phyloP scores from a whole-genome alignment of 2,797 vertebrate genomes.

The Danio albolineatus region DNA sequence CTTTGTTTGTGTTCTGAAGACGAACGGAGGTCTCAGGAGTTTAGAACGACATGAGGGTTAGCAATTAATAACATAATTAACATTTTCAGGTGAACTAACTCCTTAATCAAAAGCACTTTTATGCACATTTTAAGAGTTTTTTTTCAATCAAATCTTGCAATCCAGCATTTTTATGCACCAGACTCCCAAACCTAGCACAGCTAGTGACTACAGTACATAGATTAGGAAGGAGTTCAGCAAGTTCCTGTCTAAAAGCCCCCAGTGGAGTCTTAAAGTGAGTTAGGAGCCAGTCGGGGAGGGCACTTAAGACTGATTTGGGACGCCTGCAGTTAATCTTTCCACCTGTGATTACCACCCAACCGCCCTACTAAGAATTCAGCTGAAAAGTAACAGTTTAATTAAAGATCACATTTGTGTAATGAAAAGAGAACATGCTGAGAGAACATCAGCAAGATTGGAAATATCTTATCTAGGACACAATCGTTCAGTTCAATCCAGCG shows the following conservation, averaged over 20 bases:
- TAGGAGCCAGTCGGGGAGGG: constrained; percentile 28
- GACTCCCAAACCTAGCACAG: too few relatives aligned
- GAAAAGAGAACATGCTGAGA: constrained; percentile 38
- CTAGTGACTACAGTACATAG: background rate
- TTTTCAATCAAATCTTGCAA: too few relatives aligned
- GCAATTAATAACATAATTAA: too few relatives aligned
- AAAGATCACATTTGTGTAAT: constrained; percentile 20
- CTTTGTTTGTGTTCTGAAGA: too few relatives aligned
- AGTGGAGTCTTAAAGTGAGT: constrained; percentile 3
- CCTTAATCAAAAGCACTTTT: too few relatives aligned
- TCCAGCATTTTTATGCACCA: too few relatives aligned
- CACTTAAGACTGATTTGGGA: constrained; percentile 21
- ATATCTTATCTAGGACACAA: constrained; percentile 2
- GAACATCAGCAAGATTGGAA: constrained; percentile 29
- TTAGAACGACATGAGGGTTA: too few relatives aligned
- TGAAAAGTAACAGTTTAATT: constrained; percentile 55
- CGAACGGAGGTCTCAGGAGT: too few relatives aligned
- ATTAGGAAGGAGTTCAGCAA: background rate
- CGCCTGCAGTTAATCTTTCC: constrained; percentile 13
- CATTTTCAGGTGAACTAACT: too few relatives aligned
- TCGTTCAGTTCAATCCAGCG: background rate
- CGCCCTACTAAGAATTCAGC: constrained; percentile 38
- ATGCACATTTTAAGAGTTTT: too few relatives aligned
- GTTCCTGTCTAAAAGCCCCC: background rate
- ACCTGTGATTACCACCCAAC: constrained; percentile 44